Evolutionary conservation across 2,888 invertebrate species (phyloP).

Genomic region (Druceiella hillmani): DNA sequence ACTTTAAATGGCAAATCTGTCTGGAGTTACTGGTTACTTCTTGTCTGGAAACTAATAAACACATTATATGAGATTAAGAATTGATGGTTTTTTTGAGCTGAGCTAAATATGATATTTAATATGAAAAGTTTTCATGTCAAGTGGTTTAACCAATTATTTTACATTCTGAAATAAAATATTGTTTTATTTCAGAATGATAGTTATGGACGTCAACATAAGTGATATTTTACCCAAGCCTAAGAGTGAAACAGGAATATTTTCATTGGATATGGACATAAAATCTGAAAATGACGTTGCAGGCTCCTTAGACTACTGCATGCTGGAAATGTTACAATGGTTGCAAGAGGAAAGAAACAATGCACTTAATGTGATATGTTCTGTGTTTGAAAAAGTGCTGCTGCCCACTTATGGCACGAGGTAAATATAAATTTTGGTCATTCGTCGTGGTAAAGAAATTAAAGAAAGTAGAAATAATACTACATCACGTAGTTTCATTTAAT

Average conservation of each 20-base stretch:
- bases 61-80: no score
- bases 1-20: no score
- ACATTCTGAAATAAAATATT: background rate
- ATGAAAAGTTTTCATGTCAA: no score
- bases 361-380: constrained; percentile 54
- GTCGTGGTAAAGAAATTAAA: no score
- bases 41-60: no score
- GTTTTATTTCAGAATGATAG: constrained; percentile 55
- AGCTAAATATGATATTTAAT: no score
- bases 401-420: constrained; percentile 72
- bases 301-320: constrained; percentile 71
- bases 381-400: constrained; percentile 77
- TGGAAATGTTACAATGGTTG: constrained; percentile 65
- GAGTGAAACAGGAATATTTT: constrained; percentile 44
- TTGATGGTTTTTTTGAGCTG: no score
- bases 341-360: constrained; percentile 55
- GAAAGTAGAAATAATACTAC: no score
- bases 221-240: constrained; percentile 41
- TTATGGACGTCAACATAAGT: constrained; percentile 68
- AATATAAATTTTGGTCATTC: constrained; percentile 14
- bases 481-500: no score
- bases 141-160: no score
- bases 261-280: constrained; percentile 55
- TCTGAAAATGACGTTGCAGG: constrained; percentile 42
- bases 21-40: no score